These are phyloP conservation scores for Polyommatus iphigenia DNA, from an alignment of 2,888 invertebrate genomes.

Conservation along the genomic window DNA sequence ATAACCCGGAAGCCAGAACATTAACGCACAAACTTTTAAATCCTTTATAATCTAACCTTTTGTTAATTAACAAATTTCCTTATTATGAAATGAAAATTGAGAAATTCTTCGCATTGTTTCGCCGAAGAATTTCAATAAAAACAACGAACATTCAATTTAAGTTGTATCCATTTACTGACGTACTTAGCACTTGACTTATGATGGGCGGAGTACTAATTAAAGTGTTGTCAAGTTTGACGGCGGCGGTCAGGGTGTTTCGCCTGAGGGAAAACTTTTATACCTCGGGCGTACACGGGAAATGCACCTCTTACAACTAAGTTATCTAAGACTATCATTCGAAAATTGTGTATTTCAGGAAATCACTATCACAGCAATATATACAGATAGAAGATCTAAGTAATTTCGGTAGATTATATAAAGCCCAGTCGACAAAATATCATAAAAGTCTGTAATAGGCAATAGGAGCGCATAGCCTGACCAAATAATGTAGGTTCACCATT, in stretches of 20 bases:
- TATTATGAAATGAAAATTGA: conserved; percentile 13
- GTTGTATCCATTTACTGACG: conserved; percentile 42
- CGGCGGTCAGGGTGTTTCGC: conserved; percentile 52
- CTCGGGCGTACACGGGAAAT: conserved; percentile 46
- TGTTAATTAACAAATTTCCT: conserved; percentile 27
- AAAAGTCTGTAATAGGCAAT: too few relatives aligned
- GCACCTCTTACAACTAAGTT: conserved; percentile 21
- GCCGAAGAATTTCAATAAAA: conserved; percentile 37
- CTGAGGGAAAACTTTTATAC: conserved; percentile 59
- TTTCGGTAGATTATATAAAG: too few relatives aligned
- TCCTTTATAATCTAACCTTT: neutral
- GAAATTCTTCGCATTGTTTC: conserved; percentile 30
- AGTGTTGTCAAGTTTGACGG: conserved; percentile 59
- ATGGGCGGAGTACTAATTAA: conserved; percentile 62
- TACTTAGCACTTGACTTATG: conserved; percentile 49
- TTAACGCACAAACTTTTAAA: neutral
- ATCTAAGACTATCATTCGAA: neutral
- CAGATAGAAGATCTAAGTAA: too few relatives aligned
- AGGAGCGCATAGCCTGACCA: too few relatives aligned
- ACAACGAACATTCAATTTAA: conserved; percentile 44
- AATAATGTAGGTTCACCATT: too few relatives aligned
- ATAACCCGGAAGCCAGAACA: neutral
- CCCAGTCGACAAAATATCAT: too few relatives aligned
- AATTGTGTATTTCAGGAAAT: neutral
- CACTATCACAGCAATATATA: neutral